Percentiles rank a stretch among this genome's conserved stretches.
These are phyloP conservation scores for Coregonus suidteri DNA, from an alignment of 2,797 vertebrate species.

Conservation along the genomic window DNA sequence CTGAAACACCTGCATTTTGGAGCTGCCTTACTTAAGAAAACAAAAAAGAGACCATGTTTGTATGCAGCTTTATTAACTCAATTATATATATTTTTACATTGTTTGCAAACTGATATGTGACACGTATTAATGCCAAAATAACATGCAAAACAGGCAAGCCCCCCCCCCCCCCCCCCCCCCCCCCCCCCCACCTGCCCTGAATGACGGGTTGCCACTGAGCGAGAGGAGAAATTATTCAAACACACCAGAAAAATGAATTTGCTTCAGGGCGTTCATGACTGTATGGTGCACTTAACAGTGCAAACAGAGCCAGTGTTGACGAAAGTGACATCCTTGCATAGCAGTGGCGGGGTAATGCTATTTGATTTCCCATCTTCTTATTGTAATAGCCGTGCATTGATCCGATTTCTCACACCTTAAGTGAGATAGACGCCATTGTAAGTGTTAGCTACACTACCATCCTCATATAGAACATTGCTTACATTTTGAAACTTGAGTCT, in stretches of 20 bases:
- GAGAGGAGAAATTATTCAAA: not conserved
- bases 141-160: no score
- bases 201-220: no score
- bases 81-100: no score
- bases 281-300: not conserved
- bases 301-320: not conserved
- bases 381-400: constrained; percentile 70
- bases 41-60: no score
- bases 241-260: not conserved
- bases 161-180: no score
- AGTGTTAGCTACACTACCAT: not conserved
- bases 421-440: not conserved
- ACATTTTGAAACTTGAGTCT: not conserved
- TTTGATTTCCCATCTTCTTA: constrained; percentile 53
- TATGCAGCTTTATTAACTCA: no score
- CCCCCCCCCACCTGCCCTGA: no score
- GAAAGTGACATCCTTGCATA: not conserved
- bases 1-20: no score
- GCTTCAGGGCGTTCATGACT: not conserved
- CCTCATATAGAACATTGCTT: constrained; percentile 4
- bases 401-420: not conserved
- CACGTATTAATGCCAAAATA: no score
- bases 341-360: not conserved
- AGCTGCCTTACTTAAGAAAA: no score
- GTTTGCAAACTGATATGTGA: no score